phyloP scores from a whole-genome alignment of 2,888 invertebrate genomes.

The Tyria jacobaeae region DNA sequence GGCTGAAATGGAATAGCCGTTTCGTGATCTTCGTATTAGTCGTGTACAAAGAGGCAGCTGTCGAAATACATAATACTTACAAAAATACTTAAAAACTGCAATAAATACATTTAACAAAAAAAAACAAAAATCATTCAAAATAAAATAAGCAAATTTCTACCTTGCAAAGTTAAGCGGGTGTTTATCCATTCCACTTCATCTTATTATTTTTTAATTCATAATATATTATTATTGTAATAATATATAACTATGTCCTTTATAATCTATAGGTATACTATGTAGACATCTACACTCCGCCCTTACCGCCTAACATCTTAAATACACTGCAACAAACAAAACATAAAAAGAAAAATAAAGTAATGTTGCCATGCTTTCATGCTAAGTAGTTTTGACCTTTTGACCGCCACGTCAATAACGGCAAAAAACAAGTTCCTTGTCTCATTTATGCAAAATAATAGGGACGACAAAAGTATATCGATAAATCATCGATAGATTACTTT shows the following conservation, averaged over 20 bases:
- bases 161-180: conserved; percentile 79
- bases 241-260: conserved; percentile 85
- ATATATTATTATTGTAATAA: conserved; percentile 87
- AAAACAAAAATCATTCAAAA: conserved; percentile 48
- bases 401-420: too few relatives aligned
- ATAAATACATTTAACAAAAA: too few relatives aligned
- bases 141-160: conserved; percentile 69
- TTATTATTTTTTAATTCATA: conserved; percentile 75
- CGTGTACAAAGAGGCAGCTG: not conserved
- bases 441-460: too few relatives aligned
- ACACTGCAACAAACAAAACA: conserved; percentile 83
- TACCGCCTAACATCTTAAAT: conserved; percentile 84
- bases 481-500: too few relatives aligned
- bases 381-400: too few relatives aligned
- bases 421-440: too few relatives aligned
- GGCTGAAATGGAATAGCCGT: not conserved
- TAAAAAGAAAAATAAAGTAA: conserved; percentile 69
- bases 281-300: conserved; percentile 84
- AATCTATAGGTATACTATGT: conserved; percentile 85
- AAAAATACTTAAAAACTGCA: not conserved
- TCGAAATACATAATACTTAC: not conserved
- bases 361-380: conserved; percentile 16
- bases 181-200: conserved; percentile 77
- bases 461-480: too few relatives aligned
- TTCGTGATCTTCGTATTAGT: not conserved